These are phyloP conservation scores for Allobates femoralis DNA, from an alignment of 2,797 vertebrate genomes.

Conservation along the genomic window DNA sequence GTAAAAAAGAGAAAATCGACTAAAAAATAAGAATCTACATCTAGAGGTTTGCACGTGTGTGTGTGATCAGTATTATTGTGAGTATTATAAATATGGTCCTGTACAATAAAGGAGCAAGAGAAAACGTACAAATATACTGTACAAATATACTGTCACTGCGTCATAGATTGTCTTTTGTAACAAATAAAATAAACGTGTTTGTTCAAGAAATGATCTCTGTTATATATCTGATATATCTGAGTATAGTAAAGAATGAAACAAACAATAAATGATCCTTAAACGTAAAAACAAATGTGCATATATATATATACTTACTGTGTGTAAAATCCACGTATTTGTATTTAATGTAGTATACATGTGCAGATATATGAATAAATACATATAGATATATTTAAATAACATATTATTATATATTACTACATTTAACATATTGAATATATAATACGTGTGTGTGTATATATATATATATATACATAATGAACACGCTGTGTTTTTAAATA, in stretches of 20 bases:
- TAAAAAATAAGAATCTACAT: neutral
- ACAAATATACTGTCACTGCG: slow-evolving; percentile 69
- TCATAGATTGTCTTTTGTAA: slow-evolving; percentile 78
- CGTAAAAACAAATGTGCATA: neutral
- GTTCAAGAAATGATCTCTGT: slow-evolving; percentile 69
- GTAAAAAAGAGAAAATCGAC: slow-evolving; percentile 63
- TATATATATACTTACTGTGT: neutral
- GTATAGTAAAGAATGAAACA: neutral
- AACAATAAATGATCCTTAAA: too few species aligned
- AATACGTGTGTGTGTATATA: too few species aligned
- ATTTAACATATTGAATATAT: too few species aligned
- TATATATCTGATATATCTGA: slow-evolving; percentile 33
- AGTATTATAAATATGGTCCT: slow-evolving; percentile 70
- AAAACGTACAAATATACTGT: slow-evolving; percentile 71
- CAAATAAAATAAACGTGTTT: slow-evolving; percentile 81
- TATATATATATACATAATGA: neutral
- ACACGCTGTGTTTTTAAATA: too few species aligned
- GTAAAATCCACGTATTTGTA: too few species aligned
- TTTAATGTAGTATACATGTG: too few species aligned
- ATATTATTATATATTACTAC: too few species aligned
- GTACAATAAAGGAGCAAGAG: slow-evolving; percentile 67
- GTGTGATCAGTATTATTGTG: slow-evolving; percentile 72
- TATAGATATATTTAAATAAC: too few species aligned
- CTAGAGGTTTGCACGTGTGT: slow-evolving; percentile 66
- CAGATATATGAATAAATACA: too few species aligned